Percentiles rank a stretch among this genome's conserved stretches.
These are phyloP conservation scores for Telenomus remus DNA, from an alignment of 1,140 invertebrate species.

Conservation along the genomic window DNA sequence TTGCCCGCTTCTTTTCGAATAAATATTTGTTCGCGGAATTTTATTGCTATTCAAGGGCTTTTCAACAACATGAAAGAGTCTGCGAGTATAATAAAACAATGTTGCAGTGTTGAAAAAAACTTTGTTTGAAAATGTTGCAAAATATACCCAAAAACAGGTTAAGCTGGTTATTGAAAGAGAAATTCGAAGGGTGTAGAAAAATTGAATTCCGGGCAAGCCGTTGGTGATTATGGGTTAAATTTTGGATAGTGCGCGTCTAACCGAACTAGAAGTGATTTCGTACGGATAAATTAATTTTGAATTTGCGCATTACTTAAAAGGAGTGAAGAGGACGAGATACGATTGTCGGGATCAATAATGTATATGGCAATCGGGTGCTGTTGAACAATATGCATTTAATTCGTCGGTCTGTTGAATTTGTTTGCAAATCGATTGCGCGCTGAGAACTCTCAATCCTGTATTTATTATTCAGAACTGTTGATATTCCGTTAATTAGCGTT, in stretches of 20 bases:
- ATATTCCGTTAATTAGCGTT: conserved; percentile 17
- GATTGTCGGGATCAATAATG: conserved; percentile 32
- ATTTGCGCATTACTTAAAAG: conserved; percentile 43
- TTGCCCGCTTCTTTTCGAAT: not conserved
- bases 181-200: no score
- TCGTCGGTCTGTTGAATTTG: conserved; percentile 15
- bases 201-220: not conserved
- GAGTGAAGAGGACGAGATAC: not conserved
- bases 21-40: not conserved
- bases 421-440: conserved; percentile 19
- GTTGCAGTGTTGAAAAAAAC: not conserved
- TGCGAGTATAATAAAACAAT: not conserved
- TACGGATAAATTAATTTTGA: conserved; percentile 36
- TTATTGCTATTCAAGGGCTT: not conserved
- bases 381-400: conserved; percentile 50
- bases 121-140: not conserved
- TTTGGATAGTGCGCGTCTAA: not conserved
- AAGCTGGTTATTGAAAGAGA: no score
- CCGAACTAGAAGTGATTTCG: no score
- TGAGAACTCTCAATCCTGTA: conserved; percentile 14
- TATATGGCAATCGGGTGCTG: conserved; percentile 33
- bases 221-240: not conserved
- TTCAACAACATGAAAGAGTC: not conserved
- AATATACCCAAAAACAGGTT: no score
- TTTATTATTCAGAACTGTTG: conserved; percentile 37